Base-by-base conservation (phyloP, 2,888 invertebrate genomes). In the Cantharis flavilabris region DNA sequence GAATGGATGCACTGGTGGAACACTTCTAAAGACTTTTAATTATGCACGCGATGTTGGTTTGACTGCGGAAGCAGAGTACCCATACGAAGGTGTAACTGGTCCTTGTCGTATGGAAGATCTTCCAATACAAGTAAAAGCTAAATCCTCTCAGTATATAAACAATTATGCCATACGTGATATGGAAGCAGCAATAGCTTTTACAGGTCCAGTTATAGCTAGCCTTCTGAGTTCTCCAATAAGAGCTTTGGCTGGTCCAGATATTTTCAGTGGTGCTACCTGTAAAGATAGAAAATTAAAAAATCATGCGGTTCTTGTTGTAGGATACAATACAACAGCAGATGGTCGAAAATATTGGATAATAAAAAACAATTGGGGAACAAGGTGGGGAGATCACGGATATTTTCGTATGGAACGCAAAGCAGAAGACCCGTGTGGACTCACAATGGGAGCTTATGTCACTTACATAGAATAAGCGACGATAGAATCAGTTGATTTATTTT, bases 1-100 rank as follows among this genome's bases (percentile, higher is more conserved):
- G 28, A 0, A 96, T 97, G 97, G 97, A 72, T 98, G 97, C 89
- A 93, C 95, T 84, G 97, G 97, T 72, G 97, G 97, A 87, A 92
- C 33, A 1, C 92, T 93, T 93, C 96, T 96, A 89, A 91, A 94
- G 85, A 96, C 96, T 74, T 97, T 96, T 91, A 90, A 92, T 84
- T 97, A 96, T 86, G 92, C 97, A 83, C 94, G 92, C 88, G 93
- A 93, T 76, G 97, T 97, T 72, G 98, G 98, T 80, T 91, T 98
- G 84, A 97, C 96, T 0, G 98, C 98, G 89, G 91, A 91, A 26
- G 9, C 7, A 76, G 9, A 2, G 9, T 89, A 98, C 88, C 96
- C 97, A 0, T 98, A 98, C 87, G 94, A 94, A 87, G 96, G 90
- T 1, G 90, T 92, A 81, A 93, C 94, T 83, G 94, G 94, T 83